phyloP scores from a whole-genome alignment of 2,888 invertebrate genomes.

The Phymatocera aterrima region DNA sequence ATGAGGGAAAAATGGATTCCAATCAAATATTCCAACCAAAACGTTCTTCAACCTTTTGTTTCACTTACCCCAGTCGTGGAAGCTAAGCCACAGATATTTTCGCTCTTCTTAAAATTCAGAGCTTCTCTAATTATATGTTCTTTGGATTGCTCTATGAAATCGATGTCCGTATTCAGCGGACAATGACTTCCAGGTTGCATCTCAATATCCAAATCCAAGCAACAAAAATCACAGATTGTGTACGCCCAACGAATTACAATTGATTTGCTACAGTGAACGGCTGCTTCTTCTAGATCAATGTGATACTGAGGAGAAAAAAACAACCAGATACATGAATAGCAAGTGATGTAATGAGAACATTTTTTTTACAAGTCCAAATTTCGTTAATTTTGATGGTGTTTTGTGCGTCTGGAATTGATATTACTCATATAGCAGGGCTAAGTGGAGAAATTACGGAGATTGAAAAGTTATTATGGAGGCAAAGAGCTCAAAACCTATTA shows the following conservation, averaged over 20 bases:
- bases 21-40: background rate
- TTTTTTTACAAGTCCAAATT: too few relatives aligned
- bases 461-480: background rate
- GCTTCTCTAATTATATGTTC: background rate
- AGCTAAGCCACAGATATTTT: background rate
- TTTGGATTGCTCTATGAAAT: conserved; percentile 51
- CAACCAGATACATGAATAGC: background rate
- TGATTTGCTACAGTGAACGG: conserved; percentile 65
- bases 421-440: background rate
- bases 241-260: conserved; percentile 68
- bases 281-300: conserved; percentile 51
- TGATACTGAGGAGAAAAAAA: conserved; percentile 60
- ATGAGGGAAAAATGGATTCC: background rate
- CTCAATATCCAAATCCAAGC: conserved; percentile 57
- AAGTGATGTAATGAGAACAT: too few relatives aligned
- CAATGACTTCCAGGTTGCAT: conserved; percentile 63
- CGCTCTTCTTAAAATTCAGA: background rate
- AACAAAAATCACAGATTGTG: conserved; percentile 70
- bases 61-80: conserved; percentile 57
- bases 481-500: background rate
- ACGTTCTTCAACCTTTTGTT: too few relatives aligned
- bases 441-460: background rate
- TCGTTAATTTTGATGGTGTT: too few relatives aligned
- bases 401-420: too few relatives aligned
- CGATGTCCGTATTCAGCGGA: conserved; percentile 73